These are phyloP conservation scores for Poecile atricapillus DNA, from an alignment of 2,113 vertebrate genomes.

Conservation along the genomic window DNA sequence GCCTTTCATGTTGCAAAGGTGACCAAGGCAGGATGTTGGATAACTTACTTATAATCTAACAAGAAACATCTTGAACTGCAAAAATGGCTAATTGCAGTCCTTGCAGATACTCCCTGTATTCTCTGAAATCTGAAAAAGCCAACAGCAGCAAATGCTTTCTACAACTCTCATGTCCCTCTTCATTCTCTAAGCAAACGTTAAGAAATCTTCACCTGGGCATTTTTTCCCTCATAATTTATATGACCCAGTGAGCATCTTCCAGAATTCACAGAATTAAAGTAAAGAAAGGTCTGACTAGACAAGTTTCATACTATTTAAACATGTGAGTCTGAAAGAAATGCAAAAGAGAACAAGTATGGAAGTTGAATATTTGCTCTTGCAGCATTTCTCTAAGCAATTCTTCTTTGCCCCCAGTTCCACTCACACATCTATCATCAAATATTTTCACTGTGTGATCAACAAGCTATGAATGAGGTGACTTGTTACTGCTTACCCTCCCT, in stretches of 20 bases:
- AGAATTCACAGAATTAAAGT: neutral
- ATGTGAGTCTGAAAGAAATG: neutral
- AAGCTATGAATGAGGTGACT: neutral
- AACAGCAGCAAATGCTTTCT: neutral
- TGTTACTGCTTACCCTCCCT: neutral
- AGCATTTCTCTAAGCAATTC: neutral
- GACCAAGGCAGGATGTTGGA: neutral
- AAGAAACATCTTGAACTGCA: neutral
- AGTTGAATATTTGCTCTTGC: neutral
- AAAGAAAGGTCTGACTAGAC: neutral
- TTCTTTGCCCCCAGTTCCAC: neutral
- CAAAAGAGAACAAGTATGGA: neutral
- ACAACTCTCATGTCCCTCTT: neutral
- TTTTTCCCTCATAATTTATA: neutral
- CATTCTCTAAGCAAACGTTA: neutral
- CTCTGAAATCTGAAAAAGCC: neutral
- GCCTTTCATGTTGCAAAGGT: neutral
- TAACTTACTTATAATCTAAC: neutral
- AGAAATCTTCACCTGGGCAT: neutral
- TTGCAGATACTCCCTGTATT: neutral
- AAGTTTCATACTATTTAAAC: neutral
- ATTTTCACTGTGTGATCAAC: neutral
- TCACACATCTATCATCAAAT: neutral
- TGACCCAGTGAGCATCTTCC: neutral
- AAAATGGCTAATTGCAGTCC: neutral